phyloP scores from a whole-genome alignment of 1,140 invertebrate genomes.

The Adelges cooleyi region DNA sequence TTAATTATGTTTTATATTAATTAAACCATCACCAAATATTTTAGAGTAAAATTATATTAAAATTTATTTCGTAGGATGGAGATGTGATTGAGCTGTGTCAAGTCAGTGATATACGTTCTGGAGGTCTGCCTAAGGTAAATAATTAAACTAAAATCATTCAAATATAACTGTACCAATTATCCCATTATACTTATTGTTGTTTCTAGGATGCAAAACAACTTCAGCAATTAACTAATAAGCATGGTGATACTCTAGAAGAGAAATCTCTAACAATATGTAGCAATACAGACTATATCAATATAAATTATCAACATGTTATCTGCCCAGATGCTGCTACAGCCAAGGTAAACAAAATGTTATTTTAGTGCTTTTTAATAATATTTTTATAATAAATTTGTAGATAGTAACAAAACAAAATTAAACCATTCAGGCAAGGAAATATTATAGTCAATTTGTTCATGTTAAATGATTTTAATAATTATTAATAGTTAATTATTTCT shows the following conservation, averaged over 20 bases:
- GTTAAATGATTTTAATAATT: too few species aligned
- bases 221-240: slow-evolving; percentile 63
- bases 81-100: slow-evolving; percentile 93
- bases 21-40: neutral
- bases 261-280: slow-evolving; percentile 96
- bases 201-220: slow-evolving; percentile 71
- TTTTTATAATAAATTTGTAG: too few species aligned
- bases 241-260: slow-evolving; percentile 80
- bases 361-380: too few species aligned
- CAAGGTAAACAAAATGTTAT: slow-evolving; percentile 56
- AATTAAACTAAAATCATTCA: neutral
- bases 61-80: slow-evolving; percentile 75
- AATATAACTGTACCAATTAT: neutral
- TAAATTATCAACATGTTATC: slow-evolving; percentile 94
- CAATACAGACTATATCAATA: slow-evolving; percentile 98
- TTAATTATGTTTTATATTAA: neutral
- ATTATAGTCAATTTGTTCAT: too few species aligned
- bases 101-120: slow-evolving; percentile 89
- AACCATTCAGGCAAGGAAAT: too few species aligned
- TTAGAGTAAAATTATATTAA: slow-evolving; percentile 31
- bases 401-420: too few species aligned
- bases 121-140: slow-evolving; percentile 71
- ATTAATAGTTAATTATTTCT: too few species aligned
- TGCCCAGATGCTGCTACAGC: slow-evolving; percentile 83
- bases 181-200: neutral